These are phyloP conservation scores for Elephantulus edwardii DNA, from an alignment of 2,113 vertebrate genomes.

Conservation along the genomic window DNA sequence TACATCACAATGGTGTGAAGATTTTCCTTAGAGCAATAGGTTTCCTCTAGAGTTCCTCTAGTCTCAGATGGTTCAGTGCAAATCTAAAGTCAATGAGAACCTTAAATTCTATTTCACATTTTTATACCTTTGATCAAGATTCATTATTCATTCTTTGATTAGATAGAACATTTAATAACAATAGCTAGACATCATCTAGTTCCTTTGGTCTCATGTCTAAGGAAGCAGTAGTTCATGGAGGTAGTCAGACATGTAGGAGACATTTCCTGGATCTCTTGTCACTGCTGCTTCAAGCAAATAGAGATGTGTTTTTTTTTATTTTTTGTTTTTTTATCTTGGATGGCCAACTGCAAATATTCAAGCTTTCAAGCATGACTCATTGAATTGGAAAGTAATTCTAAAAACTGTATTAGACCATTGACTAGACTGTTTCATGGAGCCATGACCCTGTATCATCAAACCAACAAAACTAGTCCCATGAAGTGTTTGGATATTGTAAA, in stretches of 20 bases:
- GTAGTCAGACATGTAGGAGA: not conserved
- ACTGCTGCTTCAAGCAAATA: not conserved
- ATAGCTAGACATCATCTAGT: not conserved
- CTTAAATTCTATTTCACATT: not conserved
- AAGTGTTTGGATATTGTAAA: not conserved
- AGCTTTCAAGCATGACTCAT: not conserved
- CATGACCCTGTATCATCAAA: not conserved
- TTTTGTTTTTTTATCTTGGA: no score
- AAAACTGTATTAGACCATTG: not conserved
- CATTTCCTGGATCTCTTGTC: not conserved
- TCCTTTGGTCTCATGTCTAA: not conserved
- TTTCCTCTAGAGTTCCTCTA: not conserved
- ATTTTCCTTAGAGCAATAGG: not conserved
- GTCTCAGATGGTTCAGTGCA: no score
- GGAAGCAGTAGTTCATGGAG: not conserved
- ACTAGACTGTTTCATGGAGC: not conserved
- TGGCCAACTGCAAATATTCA: not conserved
- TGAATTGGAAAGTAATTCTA: not conserved
- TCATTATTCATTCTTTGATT: not conserved
- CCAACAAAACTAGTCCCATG: not conserved
- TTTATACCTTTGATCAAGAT: not conserved
- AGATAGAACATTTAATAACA: not conserved
- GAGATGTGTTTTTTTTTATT: no score
- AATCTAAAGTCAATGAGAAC: not conserved
- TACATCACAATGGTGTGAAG: no score